phyloP scores from a whole-genome alignment of 2,888 invertebrate species.

The Epirrita christyi region DNA sequence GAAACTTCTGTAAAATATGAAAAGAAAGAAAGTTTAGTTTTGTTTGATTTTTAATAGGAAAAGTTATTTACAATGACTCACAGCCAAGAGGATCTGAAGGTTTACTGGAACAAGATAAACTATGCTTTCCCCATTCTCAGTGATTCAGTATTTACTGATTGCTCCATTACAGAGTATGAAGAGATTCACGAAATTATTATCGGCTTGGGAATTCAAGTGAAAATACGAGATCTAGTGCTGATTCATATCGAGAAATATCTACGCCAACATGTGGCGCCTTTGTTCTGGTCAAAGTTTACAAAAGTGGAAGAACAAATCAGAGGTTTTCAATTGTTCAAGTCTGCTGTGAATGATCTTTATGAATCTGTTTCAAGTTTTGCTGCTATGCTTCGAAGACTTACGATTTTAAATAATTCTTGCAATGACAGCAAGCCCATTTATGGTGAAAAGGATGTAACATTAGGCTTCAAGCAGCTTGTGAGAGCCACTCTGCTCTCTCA shows the following conservation, averaged over 20 bases:
- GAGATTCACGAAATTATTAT: conserved; percentile 71
- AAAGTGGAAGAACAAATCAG: conserved; percentile 79
- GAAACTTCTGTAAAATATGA: too few relatives aligned
- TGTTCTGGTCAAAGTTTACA: conserved; percentile 88
- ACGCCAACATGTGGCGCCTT: conserved; percentile 85
- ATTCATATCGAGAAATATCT: conserved; percentile 85
- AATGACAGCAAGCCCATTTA: conserved; percentile 77
- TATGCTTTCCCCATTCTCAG: conserved; percentile 78
- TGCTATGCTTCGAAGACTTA: conserved; percentile 82
- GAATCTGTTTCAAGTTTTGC: conserved; percentile 82
- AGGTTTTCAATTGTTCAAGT: conserved; percentile 87
- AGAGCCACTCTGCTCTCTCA: conserved; percentile 88
- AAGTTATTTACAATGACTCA: conserved; percentile 51
- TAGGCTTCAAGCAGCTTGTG: conserved; percentile 87
- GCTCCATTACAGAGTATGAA: conserved; percentile 67
- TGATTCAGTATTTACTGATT: conserved; percentile 67
- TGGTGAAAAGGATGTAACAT: conserved; percentile 80
- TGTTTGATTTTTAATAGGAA: too few relatives aligned
- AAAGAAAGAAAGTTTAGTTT: too few relatives aligned
- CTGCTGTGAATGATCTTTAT: conserved; percentile 87
- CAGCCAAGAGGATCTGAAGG: conserved; percentile 64
- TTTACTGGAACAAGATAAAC: conserved; percentile 75
- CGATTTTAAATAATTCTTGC: conserved; percentile 76
- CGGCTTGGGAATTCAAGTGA: conserved; percentile 67
- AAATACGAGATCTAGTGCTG: conserved; percentile 72